These are phyloP conservation scores for Heterotis niloticus DNA, from an alignment of 2,113 vertebrate genomes.

Conservation along the genomic window DNA sequence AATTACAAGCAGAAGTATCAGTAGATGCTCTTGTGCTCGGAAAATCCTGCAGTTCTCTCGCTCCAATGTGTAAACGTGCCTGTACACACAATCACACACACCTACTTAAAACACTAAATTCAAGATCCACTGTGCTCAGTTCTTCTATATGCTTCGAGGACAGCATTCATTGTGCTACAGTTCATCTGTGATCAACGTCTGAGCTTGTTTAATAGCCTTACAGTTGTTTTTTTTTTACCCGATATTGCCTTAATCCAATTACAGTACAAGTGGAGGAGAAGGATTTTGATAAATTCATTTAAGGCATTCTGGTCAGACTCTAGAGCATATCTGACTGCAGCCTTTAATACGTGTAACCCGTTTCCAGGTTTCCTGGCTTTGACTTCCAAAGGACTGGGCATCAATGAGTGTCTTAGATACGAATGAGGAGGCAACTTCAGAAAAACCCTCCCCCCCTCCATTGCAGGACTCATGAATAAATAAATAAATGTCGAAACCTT, in stretches of 20 bases:
- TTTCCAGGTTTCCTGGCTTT: too few relatives aligned
- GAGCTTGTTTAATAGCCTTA: background rate
- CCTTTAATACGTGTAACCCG: background rate
- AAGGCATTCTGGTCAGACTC: background rate
- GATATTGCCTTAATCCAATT: background rate
- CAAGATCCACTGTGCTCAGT: constrained; percentile 1
- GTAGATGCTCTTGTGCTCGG: background rate
- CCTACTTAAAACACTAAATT: background rate
- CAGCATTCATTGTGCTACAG: background rate
- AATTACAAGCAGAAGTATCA: constrained; percentile 5
- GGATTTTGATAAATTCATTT: background rate
- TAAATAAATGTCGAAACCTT: background rate
- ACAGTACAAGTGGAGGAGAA: background rate
- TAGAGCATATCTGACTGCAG: background rate
- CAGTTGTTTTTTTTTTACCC: background rate
- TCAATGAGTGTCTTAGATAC: background rate
- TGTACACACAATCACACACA: background rate
- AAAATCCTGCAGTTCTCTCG: background rate
- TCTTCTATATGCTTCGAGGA: background rate
- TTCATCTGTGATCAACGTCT: background rate
- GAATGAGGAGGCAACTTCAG: background rate
- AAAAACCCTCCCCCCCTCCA: too few relatives aligned
- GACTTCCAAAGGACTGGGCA: too few relatives aligned
- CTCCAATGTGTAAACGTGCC: background rate
- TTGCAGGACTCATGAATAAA: background rate